Evolutionary conservation across 2,113 vertebrate genomes (phyloP).

Genomic region (Pardalotus punctatus): DNA sequence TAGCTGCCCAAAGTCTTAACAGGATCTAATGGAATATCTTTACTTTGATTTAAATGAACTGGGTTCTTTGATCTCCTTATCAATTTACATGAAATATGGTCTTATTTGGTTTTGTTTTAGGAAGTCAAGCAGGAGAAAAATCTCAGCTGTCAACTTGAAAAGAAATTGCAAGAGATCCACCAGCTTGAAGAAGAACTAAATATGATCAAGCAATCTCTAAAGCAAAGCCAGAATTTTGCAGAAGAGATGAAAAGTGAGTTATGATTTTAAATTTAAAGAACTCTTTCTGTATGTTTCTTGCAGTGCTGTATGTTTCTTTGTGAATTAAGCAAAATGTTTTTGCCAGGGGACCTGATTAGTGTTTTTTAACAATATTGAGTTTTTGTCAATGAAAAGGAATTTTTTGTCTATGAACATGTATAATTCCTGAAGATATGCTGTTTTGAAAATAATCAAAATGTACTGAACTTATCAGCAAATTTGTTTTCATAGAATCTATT

Average conservation of each 20-base stretch:
- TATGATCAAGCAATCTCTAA: slow-evolving; percentile 72
- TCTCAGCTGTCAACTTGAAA: slow-evolving; percentile 73
- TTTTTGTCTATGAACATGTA: neutral
- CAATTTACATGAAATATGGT: neutral
- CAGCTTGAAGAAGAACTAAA: slow-evolving; percentile 83
- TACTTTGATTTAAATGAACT: neutral
- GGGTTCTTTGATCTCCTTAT: neutral
- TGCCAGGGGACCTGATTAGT: neutral
- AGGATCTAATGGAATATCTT: neutral
- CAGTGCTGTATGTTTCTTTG: neutral
- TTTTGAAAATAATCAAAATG: neutral
- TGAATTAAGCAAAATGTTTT: neutral
- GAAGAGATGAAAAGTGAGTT: slow-evolving; percentile 86
- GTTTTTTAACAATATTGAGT: neutral
- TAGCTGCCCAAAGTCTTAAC: neutral
- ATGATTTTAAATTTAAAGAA: neutral
- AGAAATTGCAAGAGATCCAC: slow-evolving; percentile 71
- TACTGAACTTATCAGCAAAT: neutral
- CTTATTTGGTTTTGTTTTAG: slow-evolving; percentile 58
- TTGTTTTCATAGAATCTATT: neutral
- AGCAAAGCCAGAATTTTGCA: slow-evolving; percentile 74
- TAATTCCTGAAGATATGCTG: neutral
- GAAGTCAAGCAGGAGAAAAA: slow-evolving; percentile 81
- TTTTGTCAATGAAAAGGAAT: neutral
- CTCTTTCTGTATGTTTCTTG: neutral